Conservation (phyloP, 2,888 invertebrate species). For the Gasteruption jaculator region DNA sequence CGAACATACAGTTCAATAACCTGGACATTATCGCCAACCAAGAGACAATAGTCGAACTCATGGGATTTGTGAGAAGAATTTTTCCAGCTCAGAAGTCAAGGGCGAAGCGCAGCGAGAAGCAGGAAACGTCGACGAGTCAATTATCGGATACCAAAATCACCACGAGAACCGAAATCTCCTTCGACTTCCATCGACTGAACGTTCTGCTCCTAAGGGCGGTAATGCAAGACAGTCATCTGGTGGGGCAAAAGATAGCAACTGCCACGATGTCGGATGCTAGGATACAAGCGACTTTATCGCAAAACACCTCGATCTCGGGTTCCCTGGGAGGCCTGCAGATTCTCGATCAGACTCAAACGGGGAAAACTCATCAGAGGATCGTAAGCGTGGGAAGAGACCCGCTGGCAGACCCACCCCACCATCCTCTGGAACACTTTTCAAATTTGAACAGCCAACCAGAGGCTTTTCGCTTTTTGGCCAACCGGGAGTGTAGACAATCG, state of each 20-base stretch:
- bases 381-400: conserved; percentile 79
- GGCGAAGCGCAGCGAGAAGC: conserved; percentile 30
- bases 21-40: conserved; percentile 94
- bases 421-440: conserved; percentile 43
- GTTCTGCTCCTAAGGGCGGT: conserved; percentile 80
- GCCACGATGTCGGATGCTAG: conserved; percentile 88
- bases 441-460: conserved; percentile 43
- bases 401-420: conserved; percentile 53
- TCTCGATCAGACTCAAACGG: conserved; percentile 81
- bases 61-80: conserved; percentile 81
- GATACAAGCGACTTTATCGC: conserved; percentile 78
- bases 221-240: conserved; percentile 64
- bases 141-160: conserved; percentile 30
- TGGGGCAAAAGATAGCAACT: conserved; percentile 87
- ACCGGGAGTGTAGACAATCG: conserved; percentile 35
- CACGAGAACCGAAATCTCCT: conserved; percentile 74
- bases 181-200: conserved; percentile 90
- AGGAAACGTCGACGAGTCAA: conserved; percentile 39
- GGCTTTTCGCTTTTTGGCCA: conserved; percentile 58
- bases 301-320: conserved; percentile 64
- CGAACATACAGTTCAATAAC: conserved; percentile 89
- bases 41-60: conserved; percentile 88
- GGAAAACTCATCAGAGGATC: conserved; percentile 78
- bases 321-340: conserved; percentile 90
- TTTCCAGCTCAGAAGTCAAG: conserved; percentile 49